These are phyloP conservation scores for Menura novaehollandiae DNA, from an alignment of 2,113 vertebrate species.

Conservation along the genomic window DNA sequence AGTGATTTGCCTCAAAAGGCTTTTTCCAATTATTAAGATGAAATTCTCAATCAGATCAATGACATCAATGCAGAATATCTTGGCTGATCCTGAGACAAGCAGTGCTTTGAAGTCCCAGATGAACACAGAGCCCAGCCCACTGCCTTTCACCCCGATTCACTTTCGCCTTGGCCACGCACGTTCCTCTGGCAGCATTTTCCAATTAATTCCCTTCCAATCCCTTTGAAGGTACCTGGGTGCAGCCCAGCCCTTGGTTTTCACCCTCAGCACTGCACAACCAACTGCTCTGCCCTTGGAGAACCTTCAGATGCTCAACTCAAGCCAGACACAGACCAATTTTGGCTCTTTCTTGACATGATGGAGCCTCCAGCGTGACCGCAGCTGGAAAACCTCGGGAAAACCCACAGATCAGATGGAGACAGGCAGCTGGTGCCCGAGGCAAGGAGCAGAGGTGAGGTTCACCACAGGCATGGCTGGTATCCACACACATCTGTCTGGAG, in stretches of 20 bases:
- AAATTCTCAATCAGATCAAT: not conserved
- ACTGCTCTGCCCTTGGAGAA: not conserved
- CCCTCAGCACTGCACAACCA: not conserved
- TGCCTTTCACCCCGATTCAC: not conserved
- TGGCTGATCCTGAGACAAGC: not conserved
- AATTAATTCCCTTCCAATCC: accelerated
- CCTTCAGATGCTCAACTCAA: not conserved
- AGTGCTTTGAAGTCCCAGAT: not conserved
- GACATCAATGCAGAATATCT: accelerated
- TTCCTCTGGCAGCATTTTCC: not conserved
- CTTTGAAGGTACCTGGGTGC: not conserved
- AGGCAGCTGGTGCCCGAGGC: not conserved
- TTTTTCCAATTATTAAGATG: accelerated
- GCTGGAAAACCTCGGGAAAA: not conserved
- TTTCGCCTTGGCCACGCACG: accelerated
- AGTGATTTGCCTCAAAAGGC: not conserved
- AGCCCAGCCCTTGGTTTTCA: not conserved
- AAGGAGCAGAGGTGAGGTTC: not conserved
- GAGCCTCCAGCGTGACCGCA: not conserved
- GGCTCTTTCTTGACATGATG: accelerated
- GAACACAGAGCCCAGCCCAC: not conserved
- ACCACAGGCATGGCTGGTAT: accelerated
- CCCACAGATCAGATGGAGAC: accelerated
- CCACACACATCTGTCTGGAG: not conserved
- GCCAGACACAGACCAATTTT: not conserved